These are phyloP conservation scores for Episyrphus balteatus DNA, from an alignment of 1,140 invertebrate species.

Conservation along the genomic window DNA sequence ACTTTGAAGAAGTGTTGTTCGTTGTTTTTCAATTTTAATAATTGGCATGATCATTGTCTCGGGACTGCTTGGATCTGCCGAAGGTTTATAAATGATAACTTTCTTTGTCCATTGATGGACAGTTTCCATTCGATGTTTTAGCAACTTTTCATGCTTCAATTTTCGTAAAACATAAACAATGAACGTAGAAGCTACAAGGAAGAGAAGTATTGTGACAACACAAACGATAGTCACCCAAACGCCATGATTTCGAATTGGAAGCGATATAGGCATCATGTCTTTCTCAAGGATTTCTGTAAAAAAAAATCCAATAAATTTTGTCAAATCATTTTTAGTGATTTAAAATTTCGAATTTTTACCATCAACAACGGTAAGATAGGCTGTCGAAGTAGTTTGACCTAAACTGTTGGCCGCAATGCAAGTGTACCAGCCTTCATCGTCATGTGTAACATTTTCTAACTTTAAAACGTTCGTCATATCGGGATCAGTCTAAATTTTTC, in stretches of 20 bases:
- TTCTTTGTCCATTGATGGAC: conserved; percentile 82
- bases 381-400: conserved; percentile 63
- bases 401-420: conserved; percentile 77
- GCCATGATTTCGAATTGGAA: conserved; percentile 14
- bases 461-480: conserved; percentile 48
- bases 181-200: conserved; percentile 21
- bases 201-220: conserved; percentile 13
- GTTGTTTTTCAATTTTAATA: conserved; percentile 78
- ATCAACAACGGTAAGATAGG: conserved; percentile 74
- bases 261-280: not conserved
- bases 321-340: not conserved
- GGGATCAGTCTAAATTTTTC: not conserved
- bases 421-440: conserved; percentile 87
- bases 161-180: conserved; percentile 45
- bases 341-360: conserved; percentile 25
- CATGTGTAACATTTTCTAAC: conserved; percentile 71
- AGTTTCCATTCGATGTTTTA: conserved; percentile 66
- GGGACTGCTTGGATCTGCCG: conserved; percentile 42
- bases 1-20: conserved; percentile 50
- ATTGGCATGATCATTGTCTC: conserved; percentile 61
- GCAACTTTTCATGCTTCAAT: conserved; percentile 41
- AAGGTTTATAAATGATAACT: conserved; percentile 72
- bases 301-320: not conserved
- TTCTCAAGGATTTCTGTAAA: not conserved
- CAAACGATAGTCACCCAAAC: conserved; percentile 15